Conservation (phyloP, 23 tunicate species). For the Phallusia fumigata region DNA sequence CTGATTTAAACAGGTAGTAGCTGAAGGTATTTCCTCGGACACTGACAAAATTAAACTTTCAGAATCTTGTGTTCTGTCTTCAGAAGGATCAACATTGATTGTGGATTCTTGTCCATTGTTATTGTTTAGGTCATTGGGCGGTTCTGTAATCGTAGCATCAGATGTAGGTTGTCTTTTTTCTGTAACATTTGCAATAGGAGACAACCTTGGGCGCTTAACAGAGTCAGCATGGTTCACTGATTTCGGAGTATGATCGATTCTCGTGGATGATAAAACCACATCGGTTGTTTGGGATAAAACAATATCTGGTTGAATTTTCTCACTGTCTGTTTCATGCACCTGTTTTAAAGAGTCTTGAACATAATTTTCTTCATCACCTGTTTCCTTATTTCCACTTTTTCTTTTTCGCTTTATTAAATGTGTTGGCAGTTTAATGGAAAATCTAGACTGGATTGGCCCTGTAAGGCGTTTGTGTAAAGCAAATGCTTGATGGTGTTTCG, state of each 20-base stretch:
- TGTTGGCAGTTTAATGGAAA: not conserved
- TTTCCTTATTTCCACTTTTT: not conserved
- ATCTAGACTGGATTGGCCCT: not conserved
- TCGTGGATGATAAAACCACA: not conserved
- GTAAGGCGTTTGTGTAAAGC: not conserved
- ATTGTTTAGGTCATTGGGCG: not conserved
- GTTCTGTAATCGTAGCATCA: not conserved
- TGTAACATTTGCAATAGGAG: not conserved
- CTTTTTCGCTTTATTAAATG: not conserved
- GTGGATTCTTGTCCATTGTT: not conserved
- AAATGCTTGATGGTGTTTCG: not conserved
- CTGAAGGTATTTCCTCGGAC: too few relatives aligned
- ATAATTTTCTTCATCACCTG: not conserved
- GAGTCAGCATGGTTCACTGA: not conserved
- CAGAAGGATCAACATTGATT: too few relatives aligned
- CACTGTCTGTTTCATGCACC: too few relatives aligned
- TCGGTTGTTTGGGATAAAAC: not conserved
- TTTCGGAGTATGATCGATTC: not conserved
- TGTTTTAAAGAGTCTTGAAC: not conserved
- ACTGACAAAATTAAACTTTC: too few relatives aligned
- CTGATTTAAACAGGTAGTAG: too few relatives aligned
- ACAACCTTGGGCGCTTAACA: not conserved
- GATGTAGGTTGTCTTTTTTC: not conserved
- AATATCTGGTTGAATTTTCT: too few relatives aligned
- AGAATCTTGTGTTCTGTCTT: too few relatives aligned